Percentiles rank a stretch among this genome's conserved stretches.
Conservation (phyloP, 2,888 invertebrate genomes). For the Homarus gammarus region DNA sequence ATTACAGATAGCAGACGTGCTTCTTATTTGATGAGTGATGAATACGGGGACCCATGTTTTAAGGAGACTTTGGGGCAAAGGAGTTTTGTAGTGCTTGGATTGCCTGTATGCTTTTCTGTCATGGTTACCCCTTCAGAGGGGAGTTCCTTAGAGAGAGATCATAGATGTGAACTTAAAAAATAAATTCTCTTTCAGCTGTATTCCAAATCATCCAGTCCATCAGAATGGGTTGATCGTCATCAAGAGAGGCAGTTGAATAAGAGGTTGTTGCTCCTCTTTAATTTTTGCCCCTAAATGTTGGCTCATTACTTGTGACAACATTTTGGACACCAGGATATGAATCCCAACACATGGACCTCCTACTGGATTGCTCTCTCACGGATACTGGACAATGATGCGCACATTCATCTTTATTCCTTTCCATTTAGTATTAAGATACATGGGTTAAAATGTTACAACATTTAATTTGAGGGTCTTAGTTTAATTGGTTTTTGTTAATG, state of each 20-base stretch:
- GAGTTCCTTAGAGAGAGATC: too few species aligned
- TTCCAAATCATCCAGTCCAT: constrained; percentile 99
- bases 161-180: too few species aligned
- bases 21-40: too few species aligned
- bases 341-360: constrained; percentile 14
- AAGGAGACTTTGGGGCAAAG: too few species aligned
- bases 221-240: constrained; percentile 86
- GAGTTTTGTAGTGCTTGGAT: too few species aligned
- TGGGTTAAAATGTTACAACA: constrained; percentile 36
- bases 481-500: constrained; percentile 30
- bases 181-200: constrained; percentile 86
- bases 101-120: too few species aligned
- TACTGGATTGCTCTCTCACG: constrained; percentile 60
- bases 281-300: neutral
- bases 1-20: too few species aligned
- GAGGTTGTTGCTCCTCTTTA: neutral
- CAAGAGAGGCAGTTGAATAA: neutral
- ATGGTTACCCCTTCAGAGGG: too few species aligned
- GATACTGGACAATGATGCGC: constrained; percentile 52
- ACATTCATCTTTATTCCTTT: constrained; percentile 61
- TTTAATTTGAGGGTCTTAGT: constrained; percentile 48
- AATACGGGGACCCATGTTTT: too few species aligned
- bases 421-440: constrained; percentile 57
- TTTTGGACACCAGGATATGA: neutral
- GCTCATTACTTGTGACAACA: neutral